phyloP scores from a whole-genome alignment of 2,888 invertebrate species.

The Nemapogon koenigi region DNA sequence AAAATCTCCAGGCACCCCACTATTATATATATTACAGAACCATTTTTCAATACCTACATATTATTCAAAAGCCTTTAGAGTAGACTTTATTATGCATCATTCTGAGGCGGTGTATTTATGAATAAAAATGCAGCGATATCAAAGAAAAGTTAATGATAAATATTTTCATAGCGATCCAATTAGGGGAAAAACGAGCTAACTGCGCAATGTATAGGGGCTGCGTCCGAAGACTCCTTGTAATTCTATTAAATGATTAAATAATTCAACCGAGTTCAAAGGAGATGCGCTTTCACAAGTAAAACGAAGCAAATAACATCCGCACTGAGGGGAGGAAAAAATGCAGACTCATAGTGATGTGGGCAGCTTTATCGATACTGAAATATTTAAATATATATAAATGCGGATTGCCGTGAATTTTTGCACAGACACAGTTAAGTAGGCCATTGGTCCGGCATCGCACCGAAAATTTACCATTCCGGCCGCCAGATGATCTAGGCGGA shows the following conservation, averaged over 20 bases:
- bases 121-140: slow-evolving; percentile 6
- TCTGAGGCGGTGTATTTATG: no score
- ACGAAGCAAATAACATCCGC: slow-evolving; percentile 47
- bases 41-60: no score
- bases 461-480: no score
- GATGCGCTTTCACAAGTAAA: slow-evolving; percentile 56
- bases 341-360: slow-evolving; percentile 31
- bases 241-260: slow-evolving; percentile 63
- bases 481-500: no score
- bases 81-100: no score
- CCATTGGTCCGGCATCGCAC: no score
- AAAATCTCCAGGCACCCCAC: no score
- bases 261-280: slow-evolving; percentile 58
- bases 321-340: slow-evolving; percentile 40
- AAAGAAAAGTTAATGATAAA: slow-evolving; percentile 27
- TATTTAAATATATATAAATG: no score
- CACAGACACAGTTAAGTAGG: no score
- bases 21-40: no score
- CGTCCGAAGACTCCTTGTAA: slow-evolving; percentile 32
- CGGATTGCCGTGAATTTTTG: no score
- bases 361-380: slow-evolving; percentile 10
- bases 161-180: slow-evolving; percentile 47
- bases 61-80: no score
- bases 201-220: slow-evolving; percentile 43
- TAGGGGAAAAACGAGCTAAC: slow-evolving; percentile 31